Evolutionary conservation across 1,140 invertebrate genomes (phyloP).

Genomic region (Schlechtendalia chinensis): DNA sequence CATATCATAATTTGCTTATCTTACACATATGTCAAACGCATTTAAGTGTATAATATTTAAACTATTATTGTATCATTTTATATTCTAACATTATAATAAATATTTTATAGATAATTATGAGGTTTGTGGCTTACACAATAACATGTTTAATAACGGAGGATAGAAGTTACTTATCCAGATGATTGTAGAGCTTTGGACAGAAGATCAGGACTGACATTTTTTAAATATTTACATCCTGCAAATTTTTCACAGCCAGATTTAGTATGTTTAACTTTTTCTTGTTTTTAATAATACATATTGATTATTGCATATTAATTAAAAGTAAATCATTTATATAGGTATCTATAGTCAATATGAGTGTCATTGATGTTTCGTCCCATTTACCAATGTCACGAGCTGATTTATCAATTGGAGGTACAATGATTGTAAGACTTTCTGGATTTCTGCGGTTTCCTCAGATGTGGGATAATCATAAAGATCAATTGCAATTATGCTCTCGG

Average conservation of each 20-base stretch:
- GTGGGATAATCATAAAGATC: conserved; percentile 68
- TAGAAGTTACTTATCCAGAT: conserved; percentile 72
- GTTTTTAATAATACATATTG: neutral
- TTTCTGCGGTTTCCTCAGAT: conserved; percentile 73
- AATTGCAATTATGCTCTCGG: conserved; percentile 68
- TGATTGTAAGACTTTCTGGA: conserved; percentile 73
- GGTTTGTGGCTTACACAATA: conserved; percentile 69
- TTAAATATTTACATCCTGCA: conserved; percentile 81
- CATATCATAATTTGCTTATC: too few relatives aligned
- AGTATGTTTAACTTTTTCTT: conserved; percentile 48
- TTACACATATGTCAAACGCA: too few relatives aligned
- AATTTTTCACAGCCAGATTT: conserved; percentile 84
- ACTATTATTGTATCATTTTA: neutral
- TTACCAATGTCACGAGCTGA: conserved; percentile 63
- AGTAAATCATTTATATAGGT: conserved; percentile 55
- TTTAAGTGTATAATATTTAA: neutral
- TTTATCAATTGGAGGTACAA: conserved; percentile 66
- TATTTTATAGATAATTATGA: conserved; percentile 68
- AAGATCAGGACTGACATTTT: conserved; percentile 81
- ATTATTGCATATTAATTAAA: conserved; percentile 17
- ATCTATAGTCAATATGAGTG: conserved; percentile 79
- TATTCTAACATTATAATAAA: neutral
- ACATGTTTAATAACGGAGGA: conserved; percentile 56
- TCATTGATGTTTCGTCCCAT: conserved; percentile 65
- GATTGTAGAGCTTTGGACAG: conserved; percentile 77